Base-by-base conservation (phyloP, 2,888 invertebrate species). In the Mycalesis mineus region DNA sequence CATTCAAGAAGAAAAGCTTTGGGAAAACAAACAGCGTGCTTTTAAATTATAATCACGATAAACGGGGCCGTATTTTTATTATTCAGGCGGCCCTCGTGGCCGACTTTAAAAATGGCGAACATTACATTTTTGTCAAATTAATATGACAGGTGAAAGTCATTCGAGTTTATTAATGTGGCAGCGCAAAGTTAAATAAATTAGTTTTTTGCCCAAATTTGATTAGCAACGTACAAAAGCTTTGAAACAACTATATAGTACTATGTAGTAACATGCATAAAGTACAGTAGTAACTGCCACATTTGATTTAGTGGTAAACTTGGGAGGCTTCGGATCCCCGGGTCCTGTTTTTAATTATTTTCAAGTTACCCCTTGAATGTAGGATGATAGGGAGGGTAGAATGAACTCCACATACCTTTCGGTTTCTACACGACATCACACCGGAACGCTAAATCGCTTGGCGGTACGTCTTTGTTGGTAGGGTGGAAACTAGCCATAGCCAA, bases 71-170 rank as follows among this genome's bases (percentile, higher is more conserved):
- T 29, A 44, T 44, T 54, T 42, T 54, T 39, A 55, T 58, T 57
- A 55, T 49, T 48, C 50, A 61, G 13, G 41, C 39, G 36, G 44
- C 50, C 28, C 47, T 52, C 51, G 56, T 60, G 50, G 33, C 15
- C 51, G 47, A 48, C 47, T 56, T 60, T 60, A 61, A 71, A 72
- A 73, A 73, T 70, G 70, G 62, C 64, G 47, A 45, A 51, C 67
- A 68, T 70, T 65, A 68, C 29, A 67, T 70, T 68, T 68, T 62
- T 62, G 62, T 64, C 67, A 73, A 70, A 73, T 74, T 73, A 72
- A 74, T 72, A 66, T 66, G 73, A 68, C 72, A 70, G 69, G 67
- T 69, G 68, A 69, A 58, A 58, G 60, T 57, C 61, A 58, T 54
- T 52, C 57, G 58, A 64, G 60, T 63, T 69, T 67, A 65, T 69